These are phyloP conservation scores for Muscicapa comitata DNA, from an alignment of 2,797 vertebrate genomes.

Conservation along the genomic window DNA sequence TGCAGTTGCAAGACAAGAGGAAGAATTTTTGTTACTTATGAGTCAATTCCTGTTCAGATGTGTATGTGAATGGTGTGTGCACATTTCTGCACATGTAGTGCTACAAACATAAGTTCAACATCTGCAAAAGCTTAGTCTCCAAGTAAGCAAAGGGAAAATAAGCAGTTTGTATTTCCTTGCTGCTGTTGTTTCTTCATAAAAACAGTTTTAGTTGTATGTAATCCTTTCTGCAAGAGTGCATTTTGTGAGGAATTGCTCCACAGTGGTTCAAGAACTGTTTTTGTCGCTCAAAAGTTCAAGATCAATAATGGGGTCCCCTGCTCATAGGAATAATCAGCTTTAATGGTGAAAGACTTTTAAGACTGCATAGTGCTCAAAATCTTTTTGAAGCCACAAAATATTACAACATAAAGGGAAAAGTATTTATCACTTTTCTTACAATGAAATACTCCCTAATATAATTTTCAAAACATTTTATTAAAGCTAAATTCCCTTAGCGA, in stretches of 20 bases:
- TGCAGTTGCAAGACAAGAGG: not conserved
- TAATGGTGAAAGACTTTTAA: conserved; percentile 39
- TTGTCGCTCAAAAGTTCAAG: conserved; percentile 42
- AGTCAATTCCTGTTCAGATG: not conserved
- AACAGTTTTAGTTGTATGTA: conserved; percentile 36
- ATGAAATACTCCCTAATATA: conserved; percentile 40
- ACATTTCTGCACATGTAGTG: not conserved
- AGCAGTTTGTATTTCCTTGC: conserved; percentile 25
- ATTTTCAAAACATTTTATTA: conserved; percentile 68
- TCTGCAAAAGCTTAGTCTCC: not conserved
- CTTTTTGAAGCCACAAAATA: not conserved
- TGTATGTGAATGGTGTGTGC: not conserved
- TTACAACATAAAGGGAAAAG: not conserved
- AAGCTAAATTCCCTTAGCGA: conserved; percentile 56
- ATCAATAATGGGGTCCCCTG: conserved; percentile 42
- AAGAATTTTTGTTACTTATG: not conserved
- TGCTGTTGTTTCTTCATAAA: conserved; percentile 30
- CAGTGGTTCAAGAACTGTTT: conserved; percentile 39
- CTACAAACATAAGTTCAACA: not conserved
- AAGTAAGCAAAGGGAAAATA: conserved; percentile 36
- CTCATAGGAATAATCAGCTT: conserved; percentile 46
- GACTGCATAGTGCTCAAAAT: not conserved
- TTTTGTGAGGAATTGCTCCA: conserved; percentile 48
- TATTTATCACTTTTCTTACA: conserved; percentile 27
- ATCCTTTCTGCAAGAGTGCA: conserved; percentile 41